Base-by-base conservation (phyloP, 2,888 invertebrate genomes). In the Pristionchus japonicus region DNA sequence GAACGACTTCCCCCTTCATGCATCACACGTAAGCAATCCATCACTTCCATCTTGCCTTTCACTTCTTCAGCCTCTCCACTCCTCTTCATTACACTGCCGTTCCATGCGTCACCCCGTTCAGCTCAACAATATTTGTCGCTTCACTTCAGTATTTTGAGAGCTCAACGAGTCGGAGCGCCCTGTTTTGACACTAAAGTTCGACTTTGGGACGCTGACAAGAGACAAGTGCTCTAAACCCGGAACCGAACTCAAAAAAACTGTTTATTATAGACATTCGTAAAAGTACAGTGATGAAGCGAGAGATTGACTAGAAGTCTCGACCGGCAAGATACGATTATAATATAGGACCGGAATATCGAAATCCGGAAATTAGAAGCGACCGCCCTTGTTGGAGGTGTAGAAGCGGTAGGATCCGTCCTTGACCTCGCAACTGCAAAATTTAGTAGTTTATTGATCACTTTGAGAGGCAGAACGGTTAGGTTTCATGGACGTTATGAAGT, bases 351-450 rank as follows among this genome's bases (percentile, higher is more conserved):
- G 11, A n/a, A 77, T 77, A 47, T n/a, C n/a, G n/a, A n/a, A 31
- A 23, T 70, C 1, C n/a, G 11, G 20, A n/a, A 43, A 27, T 77
- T 77, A 77, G 43, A 77, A 47, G 7, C 43, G 40, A 0, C 27
- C 43, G 77, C 23, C 82, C 88, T 88, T 83, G 37, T 77, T 27
- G 34, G 88, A 67, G 27, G 82, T 89, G 89, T 89, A 90, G 89
- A 90, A 90, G 34, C 87, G 83, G 80, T 86, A 89, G n/a, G 88
- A 61, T 17, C 90, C 89, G 49, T 88, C 88, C n/a, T 80, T 87
- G n/a, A 87, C 80, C 74, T 90, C 90, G 87, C 90, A 90, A 80
- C 90, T 90, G 88, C 84, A 90, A 89, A 31, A 15, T 57, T 57
- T 67, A 27, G 1, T 64, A 20, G 3, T 27, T 31, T 31, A 17